phyloP scores from a whole-genome alignment of 2,113 vertebrate genomes.

The Ptychochromis oligacanthus region DNA sequence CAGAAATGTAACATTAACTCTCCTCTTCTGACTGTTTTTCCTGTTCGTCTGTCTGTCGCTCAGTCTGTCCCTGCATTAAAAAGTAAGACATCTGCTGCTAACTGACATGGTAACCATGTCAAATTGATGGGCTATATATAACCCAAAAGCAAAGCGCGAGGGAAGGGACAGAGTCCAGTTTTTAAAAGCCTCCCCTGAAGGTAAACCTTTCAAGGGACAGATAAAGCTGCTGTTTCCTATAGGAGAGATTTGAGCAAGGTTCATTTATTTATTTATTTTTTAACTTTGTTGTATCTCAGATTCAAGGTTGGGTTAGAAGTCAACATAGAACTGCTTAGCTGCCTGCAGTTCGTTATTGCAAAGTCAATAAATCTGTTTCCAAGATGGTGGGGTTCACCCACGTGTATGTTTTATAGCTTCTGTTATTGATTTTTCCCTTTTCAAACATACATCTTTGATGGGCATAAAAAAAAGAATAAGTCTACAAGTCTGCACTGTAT shows the following conservation, averaged over 20 bases:
- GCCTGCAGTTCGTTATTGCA: background rate
- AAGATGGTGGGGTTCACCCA: background rate
- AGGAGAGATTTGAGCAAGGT: conserved; percentile 27
- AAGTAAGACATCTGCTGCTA: conserved; percentile 18
- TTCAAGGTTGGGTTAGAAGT: conserved; percentile 35
- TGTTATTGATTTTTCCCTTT: background rate
- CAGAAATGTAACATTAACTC: background rate
- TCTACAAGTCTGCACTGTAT: background rate
- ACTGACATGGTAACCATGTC: conserved; percentile 52
- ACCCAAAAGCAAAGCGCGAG: conserved; percentile 9
- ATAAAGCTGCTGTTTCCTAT: conserved; percentile 40
- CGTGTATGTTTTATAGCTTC: background rate
- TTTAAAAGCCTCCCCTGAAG: conserved; percentile 56
- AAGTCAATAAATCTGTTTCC: background rate
- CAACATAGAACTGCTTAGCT: background rate
- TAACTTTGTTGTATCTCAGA: conserved; percentile 28
- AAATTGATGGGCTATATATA: conserved; percentile 65
- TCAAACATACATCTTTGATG: background rate
- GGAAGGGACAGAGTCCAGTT: conserved; percentile 34
- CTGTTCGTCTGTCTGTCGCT: background rate
- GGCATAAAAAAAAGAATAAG: background rate
- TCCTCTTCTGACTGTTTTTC: background rate
- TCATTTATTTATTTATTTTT: conserved; percentile 21
- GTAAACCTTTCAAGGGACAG: conserved; percentile 51
- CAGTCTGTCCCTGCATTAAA: background rate